Percentiles rank a stretch among this genome's conserved stretches.
Conservation (phyloP, 1,140 invertebrate genomes). For the Drosophila funebris region DNA sequence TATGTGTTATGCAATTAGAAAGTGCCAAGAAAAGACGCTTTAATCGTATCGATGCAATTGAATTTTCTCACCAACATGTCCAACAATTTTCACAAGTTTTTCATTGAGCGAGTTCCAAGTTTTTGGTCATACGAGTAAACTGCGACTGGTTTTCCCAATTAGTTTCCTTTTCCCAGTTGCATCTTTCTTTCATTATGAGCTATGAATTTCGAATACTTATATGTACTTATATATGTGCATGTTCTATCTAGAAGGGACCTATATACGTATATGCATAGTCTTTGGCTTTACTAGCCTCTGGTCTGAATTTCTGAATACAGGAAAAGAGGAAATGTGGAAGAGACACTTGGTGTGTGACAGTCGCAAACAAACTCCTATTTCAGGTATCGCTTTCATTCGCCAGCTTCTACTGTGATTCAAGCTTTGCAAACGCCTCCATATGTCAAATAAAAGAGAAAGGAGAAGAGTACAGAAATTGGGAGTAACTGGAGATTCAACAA, state of each 20-base stretch:
- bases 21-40: slow-evolving; percentile 33
- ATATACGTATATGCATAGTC: too few relatives aligned
- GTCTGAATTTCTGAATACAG: background rate
- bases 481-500: background rate
- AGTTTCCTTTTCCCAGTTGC: slow-evolving; percentile 3
- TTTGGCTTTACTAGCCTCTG: too few relatives aligned
- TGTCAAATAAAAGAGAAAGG: too few relatives aligned
- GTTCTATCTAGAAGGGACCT: too few relatives aligned
- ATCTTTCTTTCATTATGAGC: background rate
- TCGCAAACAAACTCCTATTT: background rate
- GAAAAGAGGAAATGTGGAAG: background rate
- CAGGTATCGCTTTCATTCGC: too few relatives aligned
- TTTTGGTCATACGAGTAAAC: background rate
- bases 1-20: slow-evolving; percentile 81
- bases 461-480: background rate
- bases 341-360: slow-evolving; percentile 11
- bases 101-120: background rate
- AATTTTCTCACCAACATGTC: slow-evolving; percentile 38
- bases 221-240: too few relatives aligned
- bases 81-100: slow-evolving; percentile 36
- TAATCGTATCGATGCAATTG: slow-evolving; percentile 58
- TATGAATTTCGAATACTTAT: too few relatives aligned
- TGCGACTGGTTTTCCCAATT: slow-evolving; percentile 8
- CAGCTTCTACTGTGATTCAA: background rate
- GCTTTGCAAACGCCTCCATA: too few relatives aligned